Evolutionary conservation across 2,797 vertebrate genomes (phyloP).

Genomic region (Echeneis naucrates): DNA sequence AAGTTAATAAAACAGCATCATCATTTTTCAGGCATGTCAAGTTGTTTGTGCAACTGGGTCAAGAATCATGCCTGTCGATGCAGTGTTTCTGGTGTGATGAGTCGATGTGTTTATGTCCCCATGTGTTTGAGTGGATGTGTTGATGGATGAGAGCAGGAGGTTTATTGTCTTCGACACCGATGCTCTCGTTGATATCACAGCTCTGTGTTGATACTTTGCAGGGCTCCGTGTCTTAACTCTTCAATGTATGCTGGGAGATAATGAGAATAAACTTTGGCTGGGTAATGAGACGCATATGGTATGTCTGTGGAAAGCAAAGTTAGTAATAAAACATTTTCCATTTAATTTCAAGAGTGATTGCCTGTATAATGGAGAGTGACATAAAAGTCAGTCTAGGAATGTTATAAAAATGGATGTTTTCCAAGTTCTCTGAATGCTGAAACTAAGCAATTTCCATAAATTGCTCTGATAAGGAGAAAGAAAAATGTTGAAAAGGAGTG

Average conservation of each 20-base stretch:
- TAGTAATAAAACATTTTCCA: conserved; percentile 33
- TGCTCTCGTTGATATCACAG: conserved; percentile 33
- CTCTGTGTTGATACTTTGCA: conserved; percentile 10
- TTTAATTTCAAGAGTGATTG: conserved; percentile 62
- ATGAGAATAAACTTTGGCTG: conserved; percentile 37
- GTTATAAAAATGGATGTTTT: conserved; percentile 17
- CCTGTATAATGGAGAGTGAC: conserved; percentile 55
- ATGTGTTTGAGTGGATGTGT: conserved; percentile 52
- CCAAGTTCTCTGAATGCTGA: conserved; percentile 3
- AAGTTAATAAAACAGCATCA: background rate
- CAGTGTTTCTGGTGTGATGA: conserved; percentile 27
- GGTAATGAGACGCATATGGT: conserved; percentile 26
- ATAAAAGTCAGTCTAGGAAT: conserved; percentile 2
- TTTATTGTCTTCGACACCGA: conserved; percentile 53
- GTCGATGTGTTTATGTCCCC: conserved; percentile 25
- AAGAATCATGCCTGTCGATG: conserved; percentile 24
- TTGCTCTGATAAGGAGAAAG: conserved; percentile 9
- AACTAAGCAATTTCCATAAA: conserved; percentile 16
- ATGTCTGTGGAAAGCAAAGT: conserved; percentile 32
- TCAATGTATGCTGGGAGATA: conserved; percentile 25
- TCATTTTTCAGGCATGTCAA: too few relatives aligned
- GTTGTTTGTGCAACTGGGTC: conserved; percentile 32
- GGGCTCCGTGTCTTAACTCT: conserved; percentile 7
- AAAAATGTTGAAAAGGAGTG: conserved; percentile 8
- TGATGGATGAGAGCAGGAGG: conserved; percentile 48